Base-by-base conservation (phyloP, 2,888 invertebrate species). In the Mactromeris polynyma region DNA sequence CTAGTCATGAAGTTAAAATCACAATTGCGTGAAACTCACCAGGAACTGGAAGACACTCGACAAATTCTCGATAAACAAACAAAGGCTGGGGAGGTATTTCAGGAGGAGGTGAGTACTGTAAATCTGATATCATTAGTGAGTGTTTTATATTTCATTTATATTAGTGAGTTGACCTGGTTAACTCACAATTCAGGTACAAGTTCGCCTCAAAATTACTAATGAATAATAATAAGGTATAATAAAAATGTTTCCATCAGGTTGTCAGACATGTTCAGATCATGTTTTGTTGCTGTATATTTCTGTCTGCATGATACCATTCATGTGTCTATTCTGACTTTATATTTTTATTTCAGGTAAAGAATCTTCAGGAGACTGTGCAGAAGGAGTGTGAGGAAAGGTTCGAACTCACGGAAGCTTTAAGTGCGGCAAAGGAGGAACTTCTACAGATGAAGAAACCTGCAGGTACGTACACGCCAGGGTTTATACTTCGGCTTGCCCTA, bases 371-470 rank as follows among this genome's bases (percentile, higher is more conserved):
- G 64, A 96, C 96, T 1, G 96, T 96, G 19, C 93, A 95, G 42
- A 94, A 95, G 51, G 96, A 96, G 91, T 96, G 96, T 94, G 96
- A 96, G 88, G 96, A 96, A 90, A 94, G 96, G 83, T 96, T 96
- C 93, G 96, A 96, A 88, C 93, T 96, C 82, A 96, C 96, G 7
- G 96, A 96, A 78, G 95, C 96, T n/a, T 92, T 96, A 17, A 96
- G 96, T 93, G 94, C 94, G 31, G 95, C 95, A 2, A 95, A 95
- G 85, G 95, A 94, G 83, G 95, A 96, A 89, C 90, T 96, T 6
- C 83, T 96, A 26, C 84, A 92, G 11, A 85, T 95, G 14, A 95
- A 94, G 83, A 94, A 93, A 92, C 95, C 95, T 36, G 73, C 93
- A 90, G 95, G 96, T 95, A 92, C 54, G 21, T 36, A n/a, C 79